Conservation (phyloP, 2,888 invertebrate genomes). For the Cerastis rubricosa region DNA sequence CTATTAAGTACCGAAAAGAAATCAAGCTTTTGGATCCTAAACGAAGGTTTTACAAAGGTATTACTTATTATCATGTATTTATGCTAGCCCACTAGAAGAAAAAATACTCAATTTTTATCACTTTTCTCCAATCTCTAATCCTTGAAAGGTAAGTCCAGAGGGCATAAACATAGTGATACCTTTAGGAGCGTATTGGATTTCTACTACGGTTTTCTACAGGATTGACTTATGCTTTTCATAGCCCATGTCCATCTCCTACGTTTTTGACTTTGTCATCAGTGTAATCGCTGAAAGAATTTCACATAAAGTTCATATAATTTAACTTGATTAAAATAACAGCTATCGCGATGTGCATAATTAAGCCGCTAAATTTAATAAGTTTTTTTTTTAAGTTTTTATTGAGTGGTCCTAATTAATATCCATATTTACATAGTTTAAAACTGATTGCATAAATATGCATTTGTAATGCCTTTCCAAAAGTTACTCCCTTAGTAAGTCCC, state of each 20-base stretch:
- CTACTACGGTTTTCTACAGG: not conserved
- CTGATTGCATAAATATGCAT: not conserved
- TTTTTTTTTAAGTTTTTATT: not conserved
- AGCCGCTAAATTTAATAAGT: not conserved
- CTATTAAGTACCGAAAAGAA: constrained; percentile 1
- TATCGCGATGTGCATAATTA: not conserved
- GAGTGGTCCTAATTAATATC: not conserved
- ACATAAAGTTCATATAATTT: not conserved
- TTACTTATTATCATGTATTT: not conserved
- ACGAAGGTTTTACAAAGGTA: not conserved
- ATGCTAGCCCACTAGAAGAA: too few relatives aligned
- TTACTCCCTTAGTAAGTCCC: not conserved
- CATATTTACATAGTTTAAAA: not conserved
- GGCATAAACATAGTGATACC: not conserved
- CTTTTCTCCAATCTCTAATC: not conserved
- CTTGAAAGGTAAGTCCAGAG: not conserved
- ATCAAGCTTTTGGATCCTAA: not conserved
- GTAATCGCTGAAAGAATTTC: not conserved
- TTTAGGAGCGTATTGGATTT: not conserved
- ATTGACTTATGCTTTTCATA: not conserved
- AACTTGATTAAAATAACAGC: not conserved
- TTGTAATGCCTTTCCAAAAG: not conserved
- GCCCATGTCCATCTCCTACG: too few relatives aligned
- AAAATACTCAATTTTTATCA: not conserved
- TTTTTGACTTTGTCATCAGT: not conserved